A percentile compares a stretch with the other conserved stretches of the same genome.
Evolutionary conservation across 2,888 invertebrate species (phyloP).

Genomic region (Nephrocerus scutellatus): DNA sequence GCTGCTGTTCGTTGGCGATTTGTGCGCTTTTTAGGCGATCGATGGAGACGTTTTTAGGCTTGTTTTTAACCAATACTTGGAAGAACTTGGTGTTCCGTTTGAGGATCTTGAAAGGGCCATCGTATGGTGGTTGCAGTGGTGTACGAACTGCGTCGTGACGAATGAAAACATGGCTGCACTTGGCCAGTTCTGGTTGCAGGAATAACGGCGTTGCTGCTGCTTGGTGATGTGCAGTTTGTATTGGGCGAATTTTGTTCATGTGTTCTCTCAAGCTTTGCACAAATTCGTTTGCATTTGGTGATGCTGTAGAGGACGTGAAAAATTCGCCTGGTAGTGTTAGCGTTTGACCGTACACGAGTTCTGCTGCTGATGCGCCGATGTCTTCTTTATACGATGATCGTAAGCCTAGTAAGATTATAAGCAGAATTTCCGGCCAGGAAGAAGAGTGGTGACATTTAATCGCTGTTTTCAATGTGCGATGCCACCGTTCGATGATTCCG

Average conservation of each 20-base stretch:
- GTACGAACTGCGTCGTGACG: too few species aligned
- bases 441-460: slow-evolving; percentile 5
- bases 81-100: too few species aligned
- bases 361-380: slow-evolving; percentile 1
- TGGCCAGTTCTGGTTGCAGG: too few species aligned
- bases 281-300: not conserved
- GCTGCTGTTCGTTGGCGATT: too few species aligned
- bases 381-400: slow-evolving; percentile 3
- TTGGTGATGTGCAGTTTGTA: not conserved
- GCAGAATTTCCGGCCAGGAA: slow-evolving; percentile 4
- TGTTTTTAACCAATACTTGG: too few species aligned
- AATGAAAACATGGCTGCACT: too few species aligned
- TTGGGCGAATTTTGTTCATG: not conserved
- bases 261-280: not conserved
- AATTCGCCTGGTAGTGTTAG: not conserved
- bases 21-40: too few species aligned
- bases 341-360: not conserved
- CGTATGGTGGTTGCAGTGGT: too few species aligned
- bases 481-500: slow-evolving; percentile 8
- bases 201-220: too few species aligned
- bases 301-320: not conserved
- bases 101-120: too few species aligned
- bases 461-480: slow-evolving; percentile 5
- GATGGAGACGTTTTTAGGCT: too few species aligned
- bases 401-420: slow-evolving; percentile 1